Conservation (phyloP, 2,797 vertebrate genomes). For the Phalanger gymnotis region DNA sequence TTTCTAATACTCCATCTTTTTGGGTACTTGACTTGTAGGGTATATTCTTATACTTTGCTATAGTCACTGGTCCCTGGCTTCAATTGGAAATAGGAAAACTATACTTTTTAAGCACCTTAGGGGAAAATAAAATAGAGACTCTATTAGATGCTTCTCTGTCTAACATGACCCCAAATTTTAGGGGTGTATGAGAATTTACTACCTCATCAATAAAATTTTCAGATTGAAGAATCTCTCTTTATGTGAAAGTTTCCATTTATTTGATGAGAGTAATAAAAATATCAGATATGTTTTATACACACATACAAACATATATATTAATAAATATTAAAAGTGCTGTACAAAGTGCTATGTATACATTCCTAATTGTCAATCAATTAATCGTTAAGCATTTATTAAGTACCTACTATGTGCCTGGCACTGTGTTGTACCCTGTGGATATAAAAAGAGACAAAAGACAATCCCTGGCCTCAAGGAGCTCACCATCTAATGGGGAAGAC, state of each 20-base stretch:
- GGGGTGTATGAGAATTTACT: neutral
- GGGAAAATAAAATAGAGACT: neutral
- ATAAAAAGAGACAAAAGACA: neutral
- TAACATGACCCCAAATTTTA: neutral
- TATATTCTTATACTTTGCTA: neutral
- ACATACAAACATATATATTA: too few relatives aligned
- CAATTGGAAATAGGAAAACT: neutral
- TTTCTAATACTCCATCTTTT: neutral
- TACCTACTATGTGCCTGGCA: neutral
- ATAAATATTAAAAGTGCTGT: too few relatives aligned
- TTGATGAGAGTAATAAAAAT: neutral
- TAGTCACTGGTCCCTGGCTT: neutral
- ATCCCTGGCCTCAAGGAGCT: neutral
- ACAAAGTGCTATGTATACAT: neutral
- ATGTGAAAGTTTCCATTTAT: neutral
- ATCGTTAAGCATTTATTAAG: neutral
- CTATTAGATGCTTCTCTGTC: neutral
- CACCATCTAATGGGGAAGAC: too few relatives aligned
- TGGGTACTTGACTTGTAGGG: neutral
- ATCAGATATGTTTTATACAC: neutral
- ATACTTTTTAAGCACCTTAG: neutral
- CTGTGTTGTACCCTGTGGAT: neutral
- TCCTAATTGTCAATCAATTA: neutral
- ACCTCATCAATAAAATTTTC: neutral
- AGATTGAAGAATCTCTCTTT: neutral